A percentile compares a stretch with the other conserved stretches of the same genome.
Conservation (phyloP, 1,140 invertebrate species). For the Hylyphantes graminicola region DNA sequence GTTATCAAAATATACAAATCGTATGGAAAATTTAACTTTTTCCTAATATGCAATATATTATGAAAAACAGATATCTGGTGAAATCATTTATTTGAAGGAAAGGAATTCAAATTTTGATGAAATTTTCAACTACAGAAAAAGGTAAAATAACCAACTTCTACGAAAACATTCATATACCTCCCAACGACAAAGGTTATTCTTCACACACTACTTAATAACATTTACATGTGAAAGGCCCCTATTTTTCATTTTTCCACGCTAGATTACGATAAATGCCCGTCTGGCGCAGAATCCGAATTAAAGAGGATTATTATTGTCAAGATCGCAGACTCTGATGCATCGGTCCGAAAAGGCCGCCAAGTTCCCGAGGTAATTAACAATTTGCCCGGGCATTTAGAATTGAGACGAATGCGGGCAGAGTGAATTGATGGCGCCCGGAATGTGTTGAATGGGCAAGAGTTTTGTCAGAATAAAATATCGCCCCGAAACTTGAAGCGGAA, state of each 20-base stretch:
- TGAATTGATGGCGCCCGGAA: conserved; percentile 58
- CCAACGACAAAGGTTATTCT: too few species aligned
- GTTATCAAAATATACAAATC: too few species aligned
- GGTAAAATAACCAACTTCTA: too few species aligned
- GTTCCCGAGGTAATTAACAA: conserved; percentile 52
- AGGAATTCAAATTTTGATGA: too few species aligned
- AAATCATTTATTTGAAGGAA: too few species aligned
- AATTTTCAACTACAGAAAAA: too few species aligned
- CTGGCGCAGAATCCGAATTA: conserved; percentile 52
- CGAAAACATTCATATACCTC: too few species aligned
- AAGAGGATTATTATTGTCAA: conserved; percentile 60
- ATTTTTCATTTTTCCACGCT: background rate
- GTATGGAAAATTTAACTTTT: too few species aligned
- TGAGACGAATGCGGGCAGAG: conserved; percentile 46
- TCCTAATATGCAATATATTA: too few species aligned
- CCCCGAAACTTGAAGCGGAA: conserved; percentile 55
- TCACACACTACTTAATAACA: too few species aligned
- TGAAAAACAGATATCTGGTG: too few species aligned
- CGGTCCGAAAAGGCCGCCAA: conserved; percentile 30
- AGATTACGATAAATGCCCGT: conserved; percentile 42
- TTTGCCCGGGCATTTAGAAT: conserved; percentile 53
- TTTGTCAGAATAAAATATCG: conserved; percentile 59
- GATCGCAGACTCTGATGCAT: conserved; percentile 49
- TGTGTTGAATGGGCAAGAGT: conserved; percentile 55
- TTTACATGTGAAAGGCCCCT: too few species aligned